These are phyloP conservation scores for Orthonychiurus folsomi DNA, from an alignment of 2,888 invertebrate genomes.

Conservation along the genomic window DNA sequence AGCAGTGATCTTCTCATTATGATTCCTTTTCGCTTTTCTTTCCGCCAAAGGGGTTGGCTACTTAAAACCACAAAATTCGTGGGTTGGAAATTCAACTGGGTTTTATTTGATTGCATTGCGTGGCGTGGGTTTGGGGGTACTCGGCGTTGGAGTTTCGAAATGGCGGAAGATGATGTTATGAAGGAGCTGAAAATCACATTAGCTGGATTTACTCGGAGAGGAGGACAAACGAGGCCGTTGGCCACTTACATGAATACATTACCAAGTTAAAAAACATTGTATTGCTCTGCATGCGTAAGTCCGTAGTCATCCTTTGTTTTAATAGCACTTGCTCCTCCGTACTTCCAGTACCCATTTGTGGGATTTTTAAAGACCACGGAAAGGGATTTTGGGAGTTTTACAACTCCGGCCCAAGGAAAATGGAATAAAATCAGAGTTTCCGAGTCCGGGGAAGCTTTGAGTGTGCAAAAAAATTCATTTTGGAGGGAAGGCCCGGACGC, in stretches of 20 bases:
- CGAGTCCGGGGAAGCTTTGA: too few relatives aligned
- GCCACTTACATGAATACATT: constrained; percentile 7
- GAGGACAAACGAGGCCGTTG: constrained; percentile 3
- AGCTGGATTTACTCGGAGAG: constrained; percentile 2
- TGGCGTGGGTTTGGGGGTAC: not conserved
- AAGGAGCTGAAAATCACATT: constrained; percentile 9
- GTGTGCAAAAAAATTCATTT: too few relatives aligned
- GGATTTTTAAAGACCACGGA: not conserved
- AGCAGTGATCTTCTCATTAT: not conserved
- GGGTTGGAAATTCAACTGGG: too few relatives aligned
- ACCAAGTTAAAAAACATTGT: not conserved
- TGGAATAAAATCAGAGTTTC: not conserved
- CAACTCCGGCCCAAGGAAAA: too few relatives aligned
- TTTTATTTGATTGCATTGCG: constrained; percentile 2
- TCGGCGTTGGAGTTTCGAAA: too few relatives aligned
- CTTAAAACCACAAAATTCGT: not conserved
- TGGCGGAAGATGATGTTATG: not conserved
- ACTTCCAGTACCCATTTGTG: not conserved
- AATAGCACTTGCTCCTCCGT: not conserved
- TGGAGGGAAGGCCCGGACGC: too few relatives aligned
- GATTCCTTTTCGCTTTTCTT: not conserved
- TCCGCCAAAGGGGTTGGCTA: not conserved
- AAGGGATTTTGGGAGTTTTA: not conserved
- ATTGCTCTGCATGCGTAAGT: too few relatives aligned
- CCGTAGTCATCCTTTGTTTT: not conserved